A percentile compares a stretch with the other conserved stretches of the same genome.
These are phyloP conservation scores for Stichopus horrens DNA, from an alignment of 53 echinoderm and acorn worm species.

Conservation along the genomic window DNA sequence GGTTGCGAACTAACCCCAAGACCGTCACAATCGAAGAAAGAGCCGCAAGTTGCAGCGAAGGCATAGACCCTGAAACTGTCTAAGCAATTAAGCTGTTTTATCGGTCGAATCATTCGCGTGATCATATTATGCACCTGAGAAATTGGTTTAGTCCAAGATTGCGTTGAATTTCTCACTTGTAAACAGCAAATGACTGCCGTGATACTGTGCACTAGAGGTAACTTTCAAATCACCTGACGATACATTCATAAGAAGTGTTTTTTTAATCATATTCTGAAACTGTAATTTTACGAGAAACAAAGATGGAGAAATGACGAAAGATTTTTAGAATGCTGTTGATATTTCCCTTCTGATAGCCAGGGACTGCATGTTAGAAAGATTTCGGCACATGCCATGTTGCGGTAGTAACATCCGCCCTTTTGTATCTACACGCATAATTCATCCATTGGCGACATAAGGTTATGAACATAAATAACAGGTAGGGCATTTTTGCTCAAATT, in stretches of 20 bases:
- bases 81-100: conserved; percentile 31
- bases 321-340: too few relatives aligned
- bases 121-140: neutral
- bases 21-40: conserved; percentile 22
- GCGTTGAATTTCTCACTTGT: conserved; percentile 6
- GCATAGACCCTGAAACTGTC: conserved; percentile 10
- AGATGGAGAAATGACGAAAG: neutral
- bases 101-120: neutral
- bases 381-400: conserved; percentile 6
- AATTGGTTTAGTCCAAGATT: neutral
- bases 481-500: neutral
- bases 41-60: conserved; percentile 4
- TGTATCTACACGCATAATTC: neutral
- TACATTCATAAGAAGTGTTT: neutral
- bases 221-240: neutral
- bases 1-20: conserved; percentile 38
- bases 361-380: neutral
- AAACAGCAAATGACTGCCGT: conserved; percentile 5
- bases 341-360: too few relatives aligned
- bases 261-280: neutral
- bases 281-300: neutral
- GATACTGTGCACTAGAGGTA: neutral
- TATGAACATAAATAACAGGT: neutral
- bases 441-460: too few relatives aligned
- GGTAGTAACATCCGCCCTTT: neutral